These are phyloP conservation scores for Carposina sasakii DNA, from an alignment of 1,140 invertebrate species.

Conservation along the genomic window DNA sequence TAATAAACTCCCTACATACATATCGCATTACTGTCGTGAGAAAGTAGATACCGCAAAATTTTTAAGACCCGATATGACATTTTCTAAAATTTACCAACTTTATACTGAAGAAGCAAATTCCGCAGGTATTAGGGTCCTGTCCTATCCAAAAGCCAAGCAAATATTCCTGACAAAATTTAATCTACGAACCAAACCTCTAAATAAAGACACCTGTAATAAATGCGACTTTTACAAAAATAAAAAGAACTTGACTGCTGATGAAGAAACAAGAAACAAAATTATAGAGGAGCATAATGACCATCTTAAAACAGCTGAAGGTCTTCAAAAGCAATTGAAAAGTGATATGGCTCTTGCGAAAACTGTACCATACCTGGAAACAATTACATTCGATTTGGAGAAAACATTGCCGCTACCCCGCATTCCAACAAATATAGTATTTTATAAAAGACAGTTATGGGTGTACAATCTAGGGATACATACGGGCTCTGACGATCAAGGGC, in stretches of 20 bases:
- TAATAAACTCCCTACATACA: neutral
- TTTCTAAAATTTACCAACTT: neutral
- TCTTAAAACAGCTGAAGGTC: constrained; percentile 1
- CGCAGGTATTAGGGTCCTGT: too few species aligned
- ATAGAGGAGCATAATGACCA: constrained; percentile 5
- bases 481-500: constrained; percentile 21
- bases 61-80: neutral
- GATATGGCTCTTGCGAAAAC: constrained; percentile 15
- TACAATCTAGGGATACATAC: constrained; percentile 33
- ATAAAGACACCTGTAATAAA: constrained; percentile 17
- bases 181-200: constrained; percentile 16
- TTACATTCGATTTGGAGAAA: constrained; percentile 46
- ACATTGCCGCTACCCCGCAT: constrained; percentile 37
- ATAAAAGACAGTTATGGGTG: constrained; percentile 42
- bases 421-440: constrained; percentile 34
- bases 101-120: neutral
- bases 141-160: neutral
- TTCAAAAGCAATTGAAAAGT: constrained; percentile 8
- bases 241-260: neutral
- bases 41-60: neutral
- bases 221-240: constrained; percentile 16
- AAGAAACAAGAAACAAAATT: constrained; percentile 9
- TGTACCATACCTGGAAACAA: constrained; percentile 13
- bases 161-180: neutral
- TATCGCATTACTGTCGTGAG: neutral